Evolutionary conservation across 1,140 invertebrate genomes (phyloP).

Genomic region (Eciton burchellii): DNA sequence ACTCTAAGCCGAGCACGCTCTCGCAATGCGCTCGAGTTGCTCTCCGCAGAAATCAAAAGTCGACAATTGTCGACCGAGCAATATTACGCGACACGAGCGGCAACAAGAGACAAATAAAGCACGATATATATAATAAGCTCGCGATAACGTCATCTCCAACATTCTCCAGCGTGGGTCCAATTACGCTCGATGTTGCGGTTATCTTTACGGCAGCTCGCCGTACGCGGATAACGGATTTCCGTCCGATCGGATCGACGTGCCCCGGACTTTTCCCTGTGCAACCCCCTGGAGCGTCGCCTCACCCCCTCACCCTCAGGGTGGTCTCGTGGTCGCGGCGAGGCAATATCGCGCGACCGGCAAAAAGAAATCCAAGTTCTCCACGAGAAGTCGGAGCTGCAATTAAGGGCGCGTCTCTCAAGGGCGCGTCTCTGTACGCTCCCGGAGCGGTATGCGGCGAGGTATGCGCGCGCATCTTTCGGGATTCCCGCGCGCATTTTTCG

Average conservation of each 20-base stretch:
- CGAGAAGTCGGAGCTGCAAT: not conserved
- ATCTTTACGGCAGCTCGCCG: constrained; percentile 2
- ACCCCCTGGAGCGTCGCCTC: constrained; percentile 15
- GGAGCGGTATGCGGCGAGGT: not conserved
- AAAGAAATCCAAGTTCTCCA: not conserved
- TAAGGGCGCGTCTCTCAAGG: not conserved
- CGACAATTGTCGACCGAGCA: not conserved
- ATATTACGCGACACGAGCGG: not conserved
- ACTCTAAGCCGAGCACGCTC: constrained; percentile 4
- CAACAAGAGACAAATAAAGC: not conserved
- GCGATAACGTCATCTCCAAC: constrained; percentile 48
- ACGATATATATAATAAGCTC: not conserved
- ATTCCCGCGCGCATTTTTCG: constrained; percentile 1
- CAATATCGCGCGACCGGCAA: constrained; percentile 1
- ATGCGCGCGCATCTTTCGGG: not conserved
- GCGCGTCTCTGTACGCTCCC: not conserved
- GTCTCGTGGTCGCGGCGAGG: too few species aligned
- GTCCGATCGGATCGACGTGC: constrained; percentile 29
- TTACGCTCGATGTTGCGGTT: constrained; percentile 58
- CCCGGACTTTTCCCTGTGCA: not conserved
- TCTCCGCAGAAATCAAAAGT: not conserved
- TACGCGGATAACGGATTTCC: constrained; percentile 65
- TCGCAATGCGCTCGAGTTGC: not conserved
- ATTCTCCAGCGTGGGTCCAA: constrained; percentile 31
- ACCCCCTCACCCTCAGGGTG: too few species aligned